Base-by-base conservation (phyloP, 2,797 vertebrate species). In the Tympanoctomys barrerae region DNA sequence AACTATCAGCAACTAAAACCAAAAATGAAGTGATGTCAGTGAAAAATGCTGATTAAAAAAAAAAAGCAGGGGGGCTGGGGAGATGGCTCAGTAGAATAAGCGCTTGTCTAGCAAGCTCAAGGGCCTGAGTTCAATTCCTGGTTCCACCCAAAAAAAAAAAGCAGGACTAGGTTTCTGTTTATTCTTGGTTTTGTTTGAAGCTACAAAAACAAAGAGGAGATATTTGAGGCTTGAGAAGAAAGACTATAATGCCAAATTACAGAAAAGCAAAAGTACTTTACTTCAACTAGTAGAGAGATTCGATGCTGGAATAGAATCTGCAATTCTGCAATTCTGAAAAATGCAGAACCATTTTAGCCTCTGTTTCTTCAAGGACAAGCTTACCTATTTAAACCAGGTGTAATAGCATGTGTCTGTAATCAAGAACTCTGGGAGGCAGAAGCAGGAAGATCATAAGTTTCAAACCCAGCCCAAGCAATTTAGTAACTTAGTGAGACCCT, bases 251-350 rank as follows among this genome's bases (percentile, higher is more conserved):
- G 71, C 89, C 57, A 81, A 93, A 91, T 57, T 66, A 94, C 52
- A 92, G 91, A 22, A 95, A 80, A 95, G 42, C 61, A 90, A 33
- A 96, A 87, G n/a, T 62, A 85, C 26, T 57, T 91, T 49, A 87
- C 77, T 90, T 94, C 70, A 84, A 13, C 28, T 87, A 71, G 24
- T 49, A 80, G 9, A 87, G 19, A 89, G 36, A 81, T 36, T 1
- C 0, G 77, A 81, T 49, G 54, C 61, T 77, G 36, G 4, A 52
- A 2, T 42, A 59, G 64, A 68, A 54, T 59, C 80, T 86, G 13
- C 42, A 82, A 93, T n/a, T 90, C 80, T 86, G 18, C 36, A 82
- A 93, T n/a, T 90, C 57, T 81, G 42, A 94, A 10, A 70, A 87
- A 91, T 31, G 66, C 36, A 89, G 39, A 87, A 36, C 14, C 54